phyloP scores from a whole-genome alignment of 1,140 invertebrate genomes.

The Eufriesea mexicana region DNA sequence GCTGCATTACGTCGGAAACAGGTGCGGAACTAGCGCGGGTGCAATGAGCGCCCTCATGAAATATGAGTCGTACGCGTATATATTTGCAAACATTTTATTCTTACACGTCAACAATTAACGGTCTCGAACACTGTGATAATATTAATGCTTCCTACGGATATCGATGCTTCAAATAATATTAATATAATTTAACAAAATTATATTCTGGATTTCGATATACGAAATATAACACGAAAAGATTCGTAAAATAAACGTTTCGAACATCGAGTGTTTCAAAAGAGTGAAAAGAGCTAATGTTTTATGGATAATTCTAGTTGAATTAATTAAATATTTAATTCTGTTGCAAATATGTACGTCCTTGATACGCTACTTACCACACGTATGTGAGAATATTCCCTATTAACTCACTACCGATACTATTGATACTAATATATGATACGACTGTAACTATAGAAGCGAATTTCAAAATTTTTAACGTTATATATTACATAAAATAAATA shows the following conservation, averaged over 20 bases:
- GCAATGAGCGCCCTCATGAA: neutral
- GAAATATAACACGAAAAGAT: neutral
- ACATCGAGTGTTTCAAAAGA: neutral
- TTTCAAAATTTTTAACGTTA: neutral
- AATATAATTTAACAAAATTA: neutral
- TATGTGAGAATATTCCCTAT: neutral
- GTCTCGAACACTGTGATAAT: neutral
- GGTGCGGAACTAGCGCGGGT: neutral
- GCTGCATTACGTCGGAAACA: slow-evolving; percentile 1
- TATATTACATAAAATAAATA: neutral
- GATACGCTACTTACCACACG: neutral
- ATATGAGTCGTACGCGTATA: neutral
- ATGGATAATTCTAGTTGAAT: neutral
- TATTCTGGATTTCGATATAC: neutral
- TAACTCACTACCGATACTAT: neutral
- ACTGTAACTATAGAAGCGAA: neutral
- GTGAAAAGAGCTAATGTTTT: neutral
- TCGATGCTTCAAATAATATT: neutral
- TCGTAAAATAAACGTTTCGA: too few relatives aligned
- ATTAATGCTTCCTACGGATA: neutral
- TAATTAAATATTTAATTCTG: neutral
- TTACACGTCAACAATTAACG: too few relatives aligned
- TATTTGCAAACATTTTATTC: neutral
- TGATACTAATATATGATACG: accelerated
- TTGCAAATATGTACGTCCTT: neutral